These are phyloP conservation scores for Actenoides hombroni DNA, from an alignment of 2,113 vertebrate species.

Conservation along the genomic window DNA sequence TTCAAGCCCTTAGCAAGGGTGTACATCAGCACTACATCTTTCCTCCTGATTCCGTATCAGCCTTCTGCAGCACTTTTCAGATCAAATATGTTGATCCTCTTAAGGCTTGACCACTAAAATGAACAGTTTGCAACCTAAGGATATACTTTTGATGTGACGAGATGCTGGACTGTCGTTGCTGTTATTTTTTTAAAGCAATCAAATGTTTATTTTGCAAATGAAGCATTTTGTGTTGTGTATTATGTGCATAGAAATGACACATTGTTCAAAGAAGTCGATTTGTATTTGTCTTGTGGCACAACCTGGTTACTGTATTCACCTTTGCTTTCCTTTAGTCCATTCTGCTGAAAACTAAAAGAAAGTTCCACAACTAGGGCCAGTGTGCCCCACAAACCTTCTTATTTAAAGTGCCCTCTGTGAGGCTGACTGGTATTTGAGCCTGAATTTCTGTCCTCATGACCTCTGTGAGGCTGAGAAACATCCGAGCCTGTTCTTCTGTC, in stretches of 20 bases:
- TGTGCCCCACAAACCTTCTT: not conserved
- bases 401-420: not conserved
- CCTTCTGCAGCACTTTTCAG: not conserved
- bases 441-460: not conserved
- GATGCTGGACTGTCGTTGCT: not conserved
- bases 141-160: not conserved
- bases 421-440: not conserved
- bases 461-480: not conserved
- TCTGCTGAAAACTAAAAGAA: not conserved
- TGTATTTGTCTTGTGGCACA: not conserved
- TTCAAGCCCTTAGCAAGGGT: not conserved
- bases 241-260: not conserved
- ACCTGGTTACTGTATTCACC: not conserved
- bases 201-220: conserved; percentile 37
- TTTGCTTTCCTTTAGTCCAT: not conserved
- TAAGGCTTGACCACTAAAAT: not conserved
- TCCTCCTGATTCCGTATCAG: not conserved
- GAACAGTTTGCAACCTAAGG: not conserved
- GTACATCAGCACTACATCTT: not conserved
- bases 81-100: not conserved
- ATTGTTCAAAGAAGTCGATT: not conserved
- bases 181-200: not conserved
- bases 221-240: not conserved
- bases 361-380: not conserved
- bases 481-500: not conserved